Percentiles rank a stretch among this genome's conserved stretches.
phyloP scores from a whole-genome alignment of 2,888 invertebrate genomes.

The Dioctria linearis region DNA sequence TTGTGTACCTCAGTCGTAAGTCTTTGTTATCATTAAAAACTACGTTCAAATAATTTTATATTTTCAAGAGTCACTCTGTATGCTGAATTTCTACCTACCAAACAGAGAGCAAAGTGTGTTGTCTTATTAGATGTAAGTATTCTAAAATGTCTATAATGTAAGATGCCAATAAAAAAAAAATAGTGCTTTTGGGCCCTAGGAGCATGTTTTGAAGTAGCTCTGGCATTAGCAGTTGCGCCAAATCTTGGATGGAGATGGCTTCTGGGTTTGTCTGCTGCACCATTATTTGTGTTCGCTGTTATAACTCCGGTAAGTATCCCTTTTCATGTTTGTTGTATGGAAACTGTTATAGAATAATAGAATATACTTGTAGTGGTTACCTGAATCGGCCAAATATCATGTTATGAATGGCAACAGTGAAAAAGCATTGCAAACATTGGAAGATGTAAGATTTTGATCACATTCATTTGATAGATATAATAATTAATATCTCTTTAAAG shows the following conservation, averaged over 20 bases:
- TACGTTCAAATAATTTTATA: conserved; percentile 29
- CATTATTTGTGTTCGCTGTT: conserved; percentile 85
- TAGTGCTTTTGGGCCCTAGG: conserved; percentile 98
- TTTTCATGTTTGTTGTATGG: too few species aligned
- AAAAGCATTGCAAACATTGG: conserved; percentile 86
- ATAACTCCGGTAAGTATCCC: conserved; percentile 80
- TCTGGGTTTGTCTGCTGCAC: conserved; percentile 91
- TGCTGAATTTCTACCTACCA: conserved; percentile 95
- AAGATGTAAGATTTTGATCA: conserved; percentile 73
- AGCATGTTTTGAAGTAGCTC: conserved; percentile 91
- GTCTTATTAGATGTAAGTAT: conserved; percentile 91
- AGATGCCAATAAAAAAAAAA: too few species aligned
- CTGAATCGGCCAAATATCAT: conserved; percentile 92
- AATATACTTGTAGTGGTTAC: conserved; percentile 82
- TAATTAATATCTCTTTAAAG: conserved; percentile 64
- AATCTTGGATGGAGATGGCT: conserved; percentile 93
- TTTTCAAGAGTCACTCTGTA: conserved; percentile 89
- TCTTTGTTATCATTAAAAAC: conserved; percentile 61
- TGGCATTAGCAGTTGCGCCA: conserved; percentile 93
- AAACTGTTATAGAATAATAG: neutral
- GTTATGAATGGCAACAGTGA: conserved; percentile 90
- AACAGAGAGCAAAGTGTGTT: conserved; percentile 95
- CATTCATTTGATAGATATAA: neutral
- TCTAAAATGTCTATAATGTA: conserved; percentile 17
- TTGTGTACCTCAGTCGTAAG: conserved; percentile 97